These are phyloP conservation scores for Sternarchorhynchus goeldii DNA, from an alignment of 2,797 vertebrate genomes.

Conservation along the genomic window DNA sequence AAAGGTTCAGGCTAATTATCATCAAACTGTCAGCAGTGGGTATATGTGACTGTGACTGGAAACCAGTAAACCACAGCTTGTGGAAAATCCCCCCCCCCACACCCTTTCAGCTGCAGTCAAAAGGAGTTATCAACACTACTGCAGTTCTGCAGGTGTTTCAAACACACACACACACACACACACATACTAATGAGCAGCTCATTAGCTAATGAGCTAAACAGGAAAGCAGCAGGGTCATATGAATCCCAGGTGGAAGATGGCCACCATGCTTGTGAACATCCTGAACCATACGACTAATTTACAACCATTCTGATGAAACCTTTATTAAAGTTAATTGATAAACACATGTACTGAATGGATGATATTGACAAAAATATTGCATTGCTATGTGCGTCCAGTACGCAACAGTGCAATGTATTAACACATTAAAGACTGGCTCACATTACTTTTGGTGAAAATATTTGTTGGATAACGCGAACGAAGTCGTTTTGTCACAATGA, in stretches of 20 bases:
- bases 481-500: too few relatives aligned
- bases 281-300: conserved; percentile 10
- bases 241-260: conserved; percentile 29
- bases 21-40: neutral
- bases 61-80: conserved; percentile 65
- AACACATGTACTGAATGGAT: neutral
- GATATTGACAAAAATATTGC: too few relatives aligned
- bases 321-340: neutral
- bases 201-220: conserved; percentile 51
- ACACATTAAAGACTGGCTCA: too few relatives aligned
- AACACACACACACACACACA: conserved; percentile 53
- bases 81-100: conserved; percentile 43
- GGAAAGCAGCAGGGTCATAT: conserved; percentile 21
- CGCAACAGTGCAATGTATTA: too few relatives aligned
- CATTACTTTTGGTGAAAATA: too few relatives aligned
- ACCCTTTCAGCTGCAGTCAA: conserved; percentile 51
- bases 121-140: conserved; percentile 12
- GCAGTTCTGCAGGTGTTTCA: conserved; percentile 62
- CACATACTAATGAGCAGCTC: conserved; percentile 47
- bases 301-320: neutral
- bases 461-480: too few relatives aligned
- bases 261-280: neutral
- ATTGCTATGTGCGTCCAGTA: too few relatives aligned
- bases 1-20: too few relatives aligned
- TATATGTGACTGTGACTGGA: too few relatives aligned